Conservation (phyloP, 1,140 invertebrate genomes). For the Leptonema lineaticorne region DNA sequence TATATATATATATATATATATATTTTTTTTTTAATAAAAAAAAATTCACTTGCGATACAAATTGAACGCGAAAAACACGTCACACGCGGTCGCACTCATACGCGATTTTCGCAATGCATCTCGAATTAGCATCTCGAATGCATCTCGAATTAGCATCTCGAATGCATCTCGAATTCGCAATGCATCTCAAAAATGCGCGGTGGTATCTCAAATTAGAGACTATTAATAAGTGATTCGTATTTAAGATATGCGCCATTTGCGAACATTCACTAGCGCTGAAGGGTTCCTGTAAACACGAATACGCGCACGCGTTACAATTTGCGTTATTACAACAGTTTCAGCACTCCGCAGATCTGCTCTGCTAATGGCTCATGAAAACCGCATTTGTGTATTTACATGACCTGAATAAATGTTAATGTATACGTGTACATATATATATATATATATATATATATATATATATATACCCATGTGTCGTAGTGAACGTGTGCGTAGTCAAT, state of each 20-base stretch:
- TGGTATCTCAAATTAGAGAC: background rate
- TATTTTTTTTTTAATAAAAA: no score
- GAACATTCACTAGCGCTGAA: background rate
- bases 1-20: no score
- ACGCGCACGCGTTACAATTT: background rate
- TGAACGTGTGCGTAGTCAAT: background rate
- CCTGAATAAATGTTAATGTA: background rate
- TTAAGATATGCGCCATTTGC: background rate
- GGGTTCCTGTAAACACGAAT: background rate
- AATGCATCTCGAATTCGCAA: no score
- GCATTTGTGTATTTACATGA: conserved; percentile 14
- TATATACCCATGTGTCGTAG: background rate
- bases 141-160: no score
- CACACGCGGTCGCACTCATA: background rate
- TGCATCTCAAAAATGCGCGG: background rate
- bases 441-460: background rate
- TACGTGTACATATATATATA: background rate
- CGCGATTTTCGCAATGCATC: background rate
- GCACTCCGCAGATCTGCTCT: background rate
- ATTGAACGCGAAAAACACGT: no score
- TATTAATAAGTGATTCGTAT: conserved; percentile 27
- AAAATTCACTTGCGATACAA: background rate
- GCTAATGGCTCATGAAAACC: conserved; percentile 18
- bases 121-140: no score
- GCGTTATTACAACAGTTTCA: conserved; percentile 7